These are phyloP conservation scores for Bradypodion ventrale DNA, from an alignment of 2,797 vertebrate genomes.

Conservation along the genomic window DNA sequence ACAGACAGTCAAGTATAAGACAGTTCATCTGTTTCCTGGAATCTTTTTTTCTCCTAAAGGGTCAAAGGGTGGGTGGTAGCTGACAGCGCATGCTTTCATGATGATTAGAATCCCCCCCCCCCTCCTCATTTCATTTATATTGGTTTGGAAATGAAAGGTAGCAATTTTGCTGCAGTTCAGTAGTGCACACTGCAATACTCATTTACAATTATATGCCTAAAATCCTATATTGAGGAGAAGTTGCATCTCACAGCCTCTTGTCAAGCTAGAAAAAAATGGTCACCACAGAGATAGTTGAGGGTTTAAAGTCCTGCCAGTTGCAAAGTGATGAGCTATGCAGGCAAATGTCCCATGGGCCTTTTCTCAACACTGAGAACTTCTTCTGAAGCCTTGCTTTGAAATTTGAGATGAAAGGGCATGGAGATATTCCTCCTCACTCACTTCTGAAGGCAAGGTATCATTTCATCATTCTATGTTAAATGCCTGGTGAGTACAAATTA, in stretches of 20 bases:
- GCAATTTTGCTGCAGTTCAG: background rate
- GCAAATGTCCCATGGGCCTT: too few relatives aligned
- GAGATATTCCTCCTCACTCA: background rate
- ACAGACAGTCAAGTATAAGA: background rate
- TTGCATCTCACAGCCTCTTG: background rate
- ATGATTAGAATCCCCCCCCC: background rate
- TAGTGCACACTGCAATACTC: background rate
- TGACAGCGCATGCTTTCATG: background rate
- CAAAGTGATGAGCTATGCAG: too few relatives aligned
- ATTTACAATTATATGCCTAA: background rate
- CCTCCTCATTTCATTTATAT: background rate
- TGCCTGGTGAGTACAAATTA: background rate
- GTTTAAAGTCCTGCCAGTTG: background rate
- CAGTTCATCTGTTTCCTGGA: background rate
- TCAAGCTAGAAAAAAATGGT: background rate
- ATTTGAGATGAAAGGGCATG: background rate
- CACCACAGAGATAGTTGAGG: background rate
- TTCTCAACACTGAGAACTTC: background rate
- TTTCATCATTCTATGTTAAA: background rate
- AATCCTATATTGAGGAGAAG: background rate
- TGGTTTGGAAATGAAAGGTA: conserved; percentile 7
- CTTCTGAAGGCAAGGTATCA: background rate
- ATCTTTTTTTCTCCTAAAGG: too few relatives aligned
- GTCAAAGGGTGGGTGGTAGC: background rate
- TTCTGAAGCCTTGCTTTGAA: background rate